Evolutionary conservation across 2,888 invertebrate species (phyloP).

Genomic region (Eupeodes luniger): DNA sequence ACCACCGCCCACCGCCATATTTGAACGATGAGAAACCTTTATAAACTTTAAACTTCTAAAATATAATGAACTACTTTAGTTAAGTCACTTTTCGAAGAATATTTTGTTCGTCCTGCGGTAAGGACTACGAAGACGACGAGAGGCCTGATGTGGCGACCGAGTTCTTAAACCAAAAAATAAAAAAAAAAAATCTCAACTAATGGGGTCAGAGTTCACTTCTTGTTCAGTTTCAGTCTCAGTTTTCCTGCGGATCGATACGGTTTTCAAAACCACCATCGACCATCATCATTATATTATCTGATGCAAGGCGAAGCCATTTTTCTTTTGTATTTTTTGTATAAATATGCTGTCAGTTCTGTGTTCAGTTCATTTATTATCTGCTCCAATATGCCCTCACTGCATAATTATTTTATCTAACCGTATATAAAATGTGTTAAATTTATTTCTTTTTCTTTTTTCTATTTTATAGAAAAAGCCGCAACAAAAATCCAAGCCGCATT

Average conservation of each 20-base stretch:
- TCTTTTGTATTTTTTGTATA: not conserved
- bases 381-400: not conserved
- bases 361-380: constrained; percentile 12
- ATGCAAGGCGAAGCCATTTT: constrained; percentile 4
- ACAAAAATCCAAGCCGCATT: constrained; percentile 95
- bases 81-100: constrained; percentile 18
- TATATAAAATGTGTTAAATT: not conserved
- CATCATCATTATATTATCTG: constrained; percentile 21
- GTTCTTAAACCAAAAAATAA: not conserved
- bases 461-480: constrained; percentile 87
- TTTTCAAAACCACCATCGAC: constrained; percentile 41
- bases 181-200: constrained; percentile 1
- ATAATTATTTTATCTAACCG: constrained; percentile 29
- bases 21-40: constrained; percentile 10
- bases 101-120: not conserved
- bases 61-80: constrained; percentile 57
- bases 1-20: not conserved
- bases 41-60: constrained; percentile 31
- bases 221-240: constrained; percentile 14
- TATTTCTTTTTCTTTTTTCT: constrained; percentile 36
- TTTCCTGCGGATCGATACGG: constrained; percentile 49
- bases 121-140: not conserved
- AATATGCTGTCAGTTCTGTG: not conserved
- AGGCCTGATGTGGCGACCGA: not conserved
- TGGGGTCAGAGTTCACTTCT: constrained; percentile 42